These are phyloP conservation scores for Numenius phaeopus DNA, from an alignment of 2,797 vertebrate species.

Conservation along the genomic window DNA sequence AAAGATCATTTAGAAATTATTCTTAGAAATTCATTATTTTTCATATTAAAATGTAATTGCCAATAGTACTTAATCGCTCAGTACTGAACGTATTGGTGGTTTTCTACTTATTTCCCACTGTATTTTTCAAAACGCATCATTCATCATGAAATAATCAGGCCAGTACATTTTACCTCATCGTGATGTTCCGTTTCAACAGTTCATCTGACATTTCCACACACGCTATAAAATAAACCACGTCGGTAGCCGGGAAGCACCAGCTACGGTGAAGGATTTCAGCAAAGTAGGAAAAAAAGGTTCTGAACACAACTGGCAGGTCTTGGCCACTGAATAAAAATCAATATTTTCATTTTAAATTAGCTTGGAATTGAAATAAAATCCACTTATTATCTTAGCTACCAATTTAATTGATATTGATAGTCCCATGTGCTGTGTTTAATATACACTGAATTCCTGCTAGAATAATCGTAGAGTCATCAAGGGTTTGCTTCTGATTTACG, in stretches of 20 bases:
- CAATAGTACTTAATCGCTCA: not conserved
- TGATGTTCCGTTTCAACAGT: not conserved
- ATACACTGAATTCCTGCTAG: not conserved
- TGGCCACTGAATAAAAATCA: not conserved
- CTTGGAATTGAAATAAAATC: not conserved
- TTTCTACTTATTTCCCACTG: not conserved
- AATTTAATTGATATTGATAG: not conserved
- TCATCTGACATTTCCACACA: not conserved
- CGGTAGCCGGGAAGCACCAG: not conserved
- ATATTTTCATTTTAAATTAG: not conserved
- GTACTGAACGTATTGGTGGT: not conserved
- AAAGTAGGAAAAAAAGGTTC: not conserved
- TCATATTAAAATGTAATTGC: not conserved
- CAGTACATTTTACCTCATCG: accelerated
- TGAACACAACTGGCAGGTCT: not conserved
- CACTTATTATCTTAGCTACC: not conserved
- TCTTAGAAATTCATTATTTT: not conserved
- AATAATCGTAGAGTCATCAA: not conserved
- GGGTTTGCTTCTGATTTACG: not conserved
- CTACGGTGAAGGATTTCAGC: not conserved
- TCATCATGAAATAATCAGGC: not conserved
- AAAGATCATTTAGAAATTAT: not conserved
- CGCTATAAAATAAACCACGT: not conserved
- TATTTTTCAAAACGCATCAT: not conserved
- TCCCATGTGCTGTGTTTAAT: not conserved